Evolutionary conservation across 1,140 invertebrate genomes (phyloP).

Genomic region (Pentalonia nigronervosa): DNA sequence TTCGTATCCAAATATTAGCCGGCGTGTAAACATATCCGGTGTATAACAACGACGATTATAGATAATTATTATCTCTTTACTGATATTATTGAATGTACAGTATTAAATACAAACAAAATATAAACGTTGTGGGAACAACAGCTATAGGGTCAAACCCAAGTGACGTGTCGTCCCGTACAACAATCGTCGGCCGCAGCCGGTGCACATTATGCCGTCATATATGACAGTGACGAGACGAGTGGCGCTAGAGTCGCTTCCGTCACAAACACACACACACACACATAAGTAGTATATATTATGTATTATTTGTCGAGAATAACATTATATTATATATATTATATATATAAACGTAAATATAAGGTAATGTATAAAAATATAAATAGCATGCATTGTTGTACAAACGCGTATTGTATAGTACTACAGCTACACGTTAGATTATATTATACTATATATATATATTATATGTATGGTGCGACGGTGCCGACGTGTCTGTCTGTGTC

Average conservation of each 20-base stretch:
- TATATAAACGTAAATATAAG: neutral
- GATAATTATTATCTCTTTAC: neutral
- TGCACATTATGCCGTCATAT: neutral
- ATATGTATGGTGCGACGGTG: slow-evolving; percentile 32
- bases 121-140: neutral
- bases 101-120: neutral
- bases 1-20: neutral
- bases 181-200: neutral
- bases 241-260: neutral
- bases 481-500: slow-evolving; percentile 54
- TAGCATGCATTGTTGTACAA: neutral
- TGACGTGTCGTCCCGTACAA: neutral
- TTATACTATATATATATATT: neutral
- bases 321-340: neutral
- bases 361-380: neutral
- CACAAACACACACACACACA: neutral
- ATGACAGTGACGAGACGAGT: slow-evolving; percentile 23
- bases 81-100: neutral
- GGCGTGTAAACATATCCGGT: neutral
- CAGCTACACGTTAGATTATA: neutral
- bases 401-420: neutral
- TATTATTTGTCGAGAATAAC: neutral
- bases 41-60: neutral
- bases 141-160: neutral
- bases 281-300: neutral